Base-by-base conservation (phyloP, 2,113 vertebrate species). In the Parotia lawesii region DNA sequence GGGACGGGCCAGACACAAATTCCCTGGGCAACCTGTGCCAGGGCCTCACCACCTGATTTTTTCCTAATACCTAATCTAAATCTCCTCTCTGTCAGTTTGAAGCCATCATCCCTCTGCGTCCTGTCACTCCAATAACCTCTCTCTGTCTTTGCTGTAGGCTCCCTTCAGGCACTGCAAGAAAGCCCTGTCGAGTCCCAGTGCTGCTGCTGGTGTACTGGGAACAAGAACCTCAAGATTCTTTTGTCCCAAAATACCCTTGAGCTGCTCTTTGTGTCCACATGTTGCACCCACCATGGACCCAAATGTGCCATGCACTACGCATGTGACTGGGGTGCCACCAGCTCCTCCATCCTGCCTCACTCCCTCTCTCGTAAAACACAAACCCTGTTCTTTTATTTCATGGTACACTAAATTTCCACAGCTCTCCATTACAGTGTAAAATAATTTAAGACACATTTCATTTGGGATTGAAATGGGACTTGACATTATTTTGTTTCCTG, bases 261-360 rank as follows among this genome's bases (percentile, higher is more conserved):
- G 15, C 12, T 86, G 48, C 25, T 67, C 16, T 28, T 62, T 22
- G 12, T 17, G n/a, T 15, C 42, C 66, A 74, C 35, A 19, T 5
- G 8, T 21, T 47, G 27, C 18, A 70, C 2, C 33, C 10, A 5
- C 3, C 8, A 22, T 0, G 0, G 58, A 69, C 12, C 15, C 20
- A 72, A 31, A 38, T 2, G 10, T 1, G 3, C 5, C 29, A n/a
- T 2, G 1, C 0, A 5, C 33, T 35, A 51, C 37, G 33, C 0
- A 0, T 24, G 17, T 7, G 50, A 56, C 10, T 35, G 47, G 24
- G 48, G 14, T 21, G 22, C 21, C 3, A 4, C 56, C 24, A 67
- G 17, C 6, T 69, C 58, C 50, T 77, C 37, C n/a, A 57, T 5
- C 5, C 0, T 22, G 14, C n/a, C 31, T 77, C 0, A 0, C 12